Evolutionary conservation across 2,888 invertebrate species (phyloP).

Genomic region (Hydrotaea diabolus): DNA sequence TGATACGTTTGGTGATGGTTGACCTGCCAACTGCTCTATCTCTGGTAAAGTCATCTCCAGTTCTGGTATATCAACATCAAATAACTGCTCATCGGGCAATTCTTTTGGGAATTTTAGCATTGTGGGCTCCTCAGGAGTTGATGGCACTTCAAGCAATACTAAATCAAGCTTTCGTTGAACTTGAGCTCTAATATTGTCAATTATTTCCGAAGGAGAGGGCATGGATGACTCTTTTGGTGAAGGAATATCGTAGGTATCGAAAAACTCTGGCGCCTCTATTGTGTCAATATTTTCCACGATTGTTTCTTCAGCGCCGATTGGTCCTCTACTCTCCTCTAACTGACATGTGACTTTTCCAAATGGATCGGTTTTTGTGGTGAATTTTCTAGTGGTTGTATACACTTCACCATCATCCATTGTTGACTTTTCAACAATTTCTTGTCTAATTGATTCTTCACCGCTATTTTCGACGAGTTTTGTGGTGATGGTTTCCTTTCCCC

Average conservation of each 20-base stretch:
- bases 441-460: constrained; percentile 46
- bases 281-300: constrained; percentile 30
- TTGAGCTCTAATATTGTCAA: constrained; percentile 43
- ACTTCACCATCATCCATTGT: constrained; percentile 57
- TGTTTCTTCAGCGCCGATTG: constrained; percentile 30
- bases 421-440: constrained; percentile 53
- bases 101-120: constrained; percentile 34
- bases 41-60: constrained; percentile 33
- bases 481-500: constrained; percentile 32
- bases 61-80: constrained; percentile 43
- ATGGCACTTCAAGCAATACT: constrained; percentile 5
- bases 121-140: background rate
- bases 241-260: constrained; percentile 39
- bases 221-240: constrained; percentile 39
- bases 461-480: constrained; percentile 37
- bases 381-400: constrained; percentile 47
- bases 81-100: constrained; percentile 46
- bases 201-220: constrained; percentile 48
- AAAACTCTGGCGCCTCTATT: constrained; percentile 54
- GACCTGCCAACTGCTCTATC: background rate
- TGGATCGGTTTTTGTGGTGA: constrained; percentile 60
- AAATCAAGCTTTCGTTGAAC: constrained; percentile 38
- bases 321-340: constrained; percentile 37
- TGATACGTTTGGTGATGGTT: constrained; percentile 43
- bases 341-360: constrained; percentile 59